These are phyloP conservation scores for Muscidifurax raptorellus DNA, from an alignment of 1,140 invertebrate species.

Conservation along the genomic window DNA sequence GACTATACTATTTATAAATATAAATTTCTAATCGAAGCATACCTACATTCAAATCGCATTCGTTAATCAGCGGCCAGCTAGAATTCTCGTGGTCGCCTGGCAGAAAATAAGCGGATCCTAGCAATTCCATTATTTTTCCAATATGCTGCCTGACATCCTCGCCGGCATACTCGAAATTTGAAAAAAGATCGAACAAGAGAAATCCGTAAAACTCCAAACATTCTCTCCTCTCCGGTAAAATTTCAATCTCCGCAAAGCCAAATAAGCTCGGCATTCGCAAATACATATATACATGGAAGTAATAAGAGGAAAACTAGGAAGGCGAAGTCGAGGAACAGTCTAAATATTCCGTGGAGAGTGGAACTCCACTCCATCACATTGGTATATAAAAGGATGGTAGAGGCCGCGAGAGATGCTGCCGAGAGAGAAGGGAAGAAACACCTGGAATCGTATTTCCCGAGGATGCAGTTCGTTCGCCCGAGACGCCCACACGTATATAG, in stretches of 20 bases:
- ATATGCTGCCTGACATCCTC: slow-evolving; percentile 7
- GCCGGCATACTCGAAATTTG: neutral
- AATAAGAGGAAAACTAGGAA: neutral
- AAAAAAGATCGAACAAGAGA: neutral
- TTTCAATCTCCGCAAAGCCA: slow-evolving; percentile 39
- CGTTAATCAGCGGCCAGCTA: too few relatives aligned
- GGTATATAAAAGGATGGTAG: neutral
- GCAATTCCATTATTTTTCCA: slow-evolving; percentile 30
- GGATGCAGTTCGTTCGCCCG: slow-evolving; percentile 40
- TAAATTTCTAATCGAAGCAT: too few relatives aligned
- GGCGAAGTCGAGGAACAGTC: neutral
- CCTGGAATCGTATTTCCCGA: slow-evolving; percentile 44
- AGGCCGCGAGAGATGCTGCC: neutral
- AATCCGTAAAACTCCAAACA: slow-evolving; percentile 23
- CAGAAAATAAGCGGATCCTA: slow-evolving; percentile 1
- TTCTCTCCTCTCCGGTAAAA: slow-evolving; percentile 1
- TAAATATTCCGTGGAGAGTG: too few relatives aligned
- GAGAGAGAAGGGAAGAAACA: slow-evolving; percentile 10
- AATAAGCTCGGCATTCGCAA: slow-evolving; percentile 9
- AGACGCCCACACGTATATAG: slow-evolving; percentile 33
- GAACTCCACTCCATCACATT: neutral
- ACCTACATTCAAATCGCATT: too few relatives aligned
- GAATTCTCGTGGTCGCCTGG: neutral
- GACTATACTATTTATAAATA: slow-evolving; percentile 7
- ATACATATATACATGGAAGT: neutral